Evolutionary conservation across 1,140 invertebrate species (phyloP).

Genomic region (Nixonia krombeini): DNA sequence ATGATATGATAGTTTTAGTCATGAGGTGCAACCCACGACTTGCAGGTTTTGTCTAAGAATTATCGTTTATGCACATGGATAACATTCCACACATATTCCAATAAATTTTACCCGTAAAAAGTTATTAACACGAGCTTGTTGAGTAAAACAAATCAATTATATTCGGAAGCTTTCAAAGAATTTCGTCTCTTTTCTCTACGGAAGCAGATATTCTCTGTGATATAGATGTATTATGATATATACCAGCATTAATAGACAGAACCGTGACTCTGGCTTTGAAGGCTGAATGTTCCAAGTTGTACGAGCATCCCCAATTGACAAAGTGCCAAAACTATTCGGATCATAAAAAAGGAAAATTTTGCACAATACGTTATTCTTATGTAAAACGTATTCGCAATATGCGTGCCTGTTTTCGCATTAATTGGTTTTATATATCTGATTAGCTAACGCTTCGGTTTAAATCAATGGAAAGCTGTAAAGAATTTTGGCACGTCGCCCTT

Average conservation of each 20-base stretch:
- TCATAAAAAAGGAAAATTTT: constrained; percentile 25
- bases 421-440: background rate
- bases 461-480: constrained; percentile 24
- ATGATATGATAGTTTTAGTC: no score
- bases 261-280: constrained; percentile 54
- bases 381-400: background rate
- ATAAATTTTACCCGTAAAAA: no score
- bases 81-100: no score
- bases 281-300: constrained; percentile 48
- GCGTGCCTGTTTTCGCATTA: no score
- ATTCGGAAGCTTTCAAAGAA: constrained; percentile 40
- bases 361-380: background rate
- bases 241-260: constrained; percentile 46
- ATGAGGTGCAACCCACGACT: no score
- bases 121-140: no score
- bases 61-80: no score
- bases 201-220: constrained; percentile 44
- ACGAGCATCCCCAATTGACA: constrained; percentile 43
- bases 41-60: no score
- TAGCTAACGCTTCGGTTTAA: background rate
- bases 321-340: constrained; percentile 37
- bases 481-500: constrained; percentile 32
- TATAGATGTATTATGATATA: no score
- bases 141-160: constrained; percentile 38
- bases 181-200: constrained; percentile 34